These are phyloP conservation scores for Octomys mimax DNA, from an alignment of 2,797 vertebrate genomes.

Conservation along the genomic window DNA sequence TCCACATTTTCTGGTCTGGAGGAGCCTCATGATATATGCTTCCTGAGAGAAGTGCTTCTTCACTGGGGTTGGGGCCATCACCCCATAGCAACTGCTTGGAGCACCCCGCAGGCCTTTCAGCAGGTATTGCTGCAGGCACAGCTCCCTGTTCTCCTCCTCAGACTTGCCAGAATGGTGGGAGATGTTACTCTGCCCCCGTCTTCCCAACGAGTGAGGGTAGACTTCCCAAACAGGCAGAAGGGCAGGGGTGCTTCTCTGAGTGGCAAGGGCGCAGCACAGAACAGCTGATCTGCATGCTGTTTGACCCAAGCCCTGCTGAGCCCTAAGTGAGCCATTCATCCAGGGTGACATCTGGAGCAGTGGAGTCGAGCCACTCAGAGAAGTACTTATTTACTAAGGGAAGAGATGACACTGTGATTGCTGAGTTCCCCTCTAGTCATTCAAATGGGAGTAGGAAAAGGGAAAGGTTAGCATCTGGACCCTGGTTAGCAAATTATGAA, in stretches of 20 bases:
- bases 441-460: not conserved
- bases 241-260: constrained; percentile 11
- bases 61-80: not conserved
- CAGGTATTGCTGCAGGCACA: not conserved
- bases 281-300: constrained; percentile 11
- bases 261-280: constrained; percentile 43
- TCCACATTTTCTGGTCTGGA: constrained; percentile 33
- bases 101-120: not conserved
- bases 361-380: not conserved
- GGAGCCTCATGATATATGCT: not conserved
- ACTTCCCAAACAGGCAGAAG: constrained; percentile 42
- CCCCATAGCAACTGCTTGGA: constrained; percentile 32
- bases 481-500: constrained; percentile 60
- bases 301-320: constrained; percentile 60
- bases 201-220: not conserved
- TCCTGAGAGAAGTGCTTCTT: constrained; percentile 45
- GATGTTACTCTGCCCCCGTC: not conserved
- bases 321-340: constrained; percentile 62
- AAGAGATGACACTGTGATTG: not conserved
- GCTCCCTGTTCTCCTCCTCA: not conserved
- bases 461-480: not conserved
- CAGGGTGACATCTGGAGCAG: constrained; percentile 22
- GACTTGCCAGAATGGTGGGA: not conserved
- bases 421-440: constrained; percentile 1
- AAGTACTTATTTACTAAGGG: constrained; percentile 55